Evolutionary conservation across 37 sponge, comb jelly and placozoan species (phyloP).

Genomic region (Halisarca cf. caerulea): DNA sequence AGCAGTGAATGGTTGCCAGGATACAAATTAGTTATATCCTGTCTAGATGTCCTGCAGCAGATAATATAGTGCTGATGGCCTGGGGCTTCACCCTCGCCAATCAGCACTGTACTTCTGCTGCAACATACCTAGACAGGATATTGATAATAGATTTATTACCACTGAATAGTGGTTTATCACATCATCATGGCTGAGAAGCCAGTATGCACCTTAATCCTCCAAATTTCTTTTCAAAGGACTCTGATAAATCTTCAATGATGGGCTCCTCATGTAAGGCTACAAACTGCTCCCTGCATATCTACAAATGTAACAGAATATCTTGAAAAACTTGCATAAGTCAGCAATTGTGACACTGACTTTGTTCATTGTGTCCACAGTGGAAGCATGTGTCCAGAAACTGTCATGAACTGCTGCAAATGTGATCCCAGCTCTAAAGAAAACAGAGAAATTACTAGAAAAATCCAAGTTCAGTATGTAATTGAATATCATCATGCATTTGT

Average conservation of each 20-base stretch:
- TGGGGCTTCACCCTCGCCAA: no score
- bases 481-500: no score
- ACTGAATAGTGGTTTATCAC: not conserved
- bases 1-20: no score
- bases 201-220: constrained; percentile 53
- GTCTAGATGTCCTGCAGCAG: no score
- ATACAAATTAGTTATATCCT: no score
- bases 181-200: not conserved
- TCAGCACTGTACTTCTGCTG: no score
- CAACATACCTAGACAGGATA: not conserved
- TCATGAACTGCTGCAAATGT: constrained; percentile 97
- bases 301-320: not conserved
- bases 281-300: constrained; percentile 92
- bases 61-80: no score
- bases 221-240: constrained; percentile 65
- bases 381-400: constrained; percentile 95
- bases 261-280: constrained; percentile 83
- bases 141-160: no score
- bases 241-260: constrained; percentile 71
- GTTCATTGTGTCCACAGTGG: constrained; percentile 84
- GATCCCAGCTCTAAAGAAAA: constrained; percentile 67
- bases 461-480: no score
- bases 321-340: not conserved
- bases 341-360: constrained; percentile 4
- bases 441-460: not conserved